Evolutionary conservation across 1,140 invertebrate species (phyloP).

Genomic region (Trachymyrmex septentrionalis): DNA sequence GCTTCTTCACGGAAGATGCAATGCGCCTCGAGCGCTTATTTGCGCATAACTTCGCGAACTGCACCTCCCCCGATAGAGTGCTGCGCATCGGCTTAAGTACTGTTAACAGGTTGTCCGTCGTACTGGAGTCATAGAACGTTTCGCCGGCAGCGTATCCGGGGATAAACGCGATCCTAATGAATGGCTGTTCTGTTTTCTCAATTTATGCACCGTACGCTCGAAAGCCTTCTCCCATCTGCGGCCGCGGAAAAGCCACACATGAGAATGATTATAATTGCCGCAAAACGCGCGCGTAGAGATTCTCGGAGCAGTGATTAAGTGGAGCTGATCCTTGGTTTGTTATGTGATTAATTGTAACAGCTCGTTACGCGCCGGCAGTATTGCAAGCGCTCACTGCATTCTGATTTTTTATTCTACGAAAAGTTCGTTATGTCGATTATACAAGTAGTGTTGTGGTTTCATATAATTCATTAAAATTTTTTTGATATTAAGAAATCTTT

Average conservation of each 20-base stretch:
- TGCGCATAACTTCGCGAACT: slow-evolving; percentile 73
- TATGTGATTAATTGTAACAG: slow-evolving; percentile 46
- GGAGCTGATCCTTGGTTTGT: slow-evolving; percentile 48
- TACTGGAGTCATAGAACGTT: slow-evolving; percentile 51
- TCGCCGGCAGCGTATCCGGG: slow-evolving; percentile 26
- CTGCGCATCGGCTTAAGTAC: slow-evolving; percentile 26
- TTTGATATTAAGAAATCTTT: not conserved
- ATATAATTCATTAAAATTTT: not conserved
- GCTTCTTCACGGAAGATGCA: slow-evolving; percentile 47
- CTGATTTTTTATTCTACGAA: not conserved
- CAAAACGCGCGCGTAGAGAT: slow-evolving; percentile 11
- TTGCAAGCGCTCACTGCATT: slow-evolving; percentile 1
- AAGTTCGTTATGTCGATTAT: not conserved
- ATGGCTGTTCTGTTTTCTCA: slow-evolving; percentile 64
- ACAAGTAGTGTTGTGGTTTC: not conserved
- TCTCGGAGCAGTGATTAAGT: slow-evolving; percentile 46
- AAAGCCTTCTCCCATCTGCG: slow-evolving; percentile 21
- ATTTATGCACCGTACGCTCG: slow-evolving; percentile 55
- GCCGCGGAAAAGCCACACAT: slow-evolving; percentile 51
- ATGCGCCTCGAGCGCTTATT: slow-evolving; percentile 71
- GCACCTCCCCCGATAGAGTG: slow-evolving; percentile 53
- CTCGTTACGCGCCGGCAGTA: slow-evolving; percentile 27
- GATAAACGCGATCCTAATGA: slow-evolving; percentile 60
- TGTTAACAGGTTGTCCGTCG: slow-evolving; percentile 60
- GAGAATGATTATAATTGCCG: slow-evolving; percentile 61